Evolutionary conservation across 2,888 invertebrate species (phyloP).

Genomic region (Siphonodentalium dalli): DNA sequence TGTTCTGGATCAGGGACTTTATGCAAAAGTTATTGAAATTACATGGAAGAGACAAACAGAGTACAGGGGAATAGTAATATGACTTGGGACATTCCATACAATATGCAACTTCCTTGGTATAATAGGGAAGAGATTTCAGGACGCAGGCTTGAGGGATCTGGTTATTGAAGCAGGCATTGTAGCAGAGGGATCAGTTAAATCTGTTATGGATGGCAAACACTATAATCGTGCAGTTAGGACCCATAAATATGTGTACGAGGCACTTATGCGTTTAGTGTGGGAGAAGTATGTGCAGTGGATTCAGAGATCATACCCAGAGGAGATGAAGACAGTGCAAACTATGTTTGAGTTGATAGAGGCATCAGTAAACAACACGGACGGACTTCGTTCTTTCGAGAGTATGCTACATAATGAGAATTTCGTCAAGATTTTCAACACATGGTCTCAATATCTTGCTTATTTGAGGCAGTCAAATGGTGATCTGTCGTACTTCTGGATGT

Average conservation of each 20-base stretch:
- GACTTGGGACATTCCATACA: conserved; percentile 34
- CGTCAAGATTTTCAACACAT: too few relatives aligned
- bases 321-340: too few relatives aligned
- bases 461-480: too few relatives aligned
- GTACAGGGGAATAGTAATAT: conserved; percentile 18
- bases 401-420: too few relatives aligned
- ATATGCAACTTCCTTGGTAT: conserved; percentile 30
- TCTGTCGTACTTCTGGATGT: too few relatives aligned
- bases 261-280: conserved; percentile 21
- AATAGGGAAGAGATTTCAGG: too few relatives aligned
- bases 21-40: conserved; percentile 35
- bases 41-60: conserved; percentile 26
- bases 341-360: too few relatives aligned
- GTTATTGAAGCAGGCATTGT: conserved; percentile 31
- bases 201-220: conserved; percentile 30
- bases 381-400: too few relatives aligned
- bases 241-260: conserved; percentile 32
- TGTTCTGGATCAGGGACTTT: conserved; percentile 33
- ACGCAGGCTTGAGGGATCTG: conserved; percentile 34
- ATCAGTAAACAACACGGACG: too few relatives aligned
- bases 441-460: too few relatives aligned
- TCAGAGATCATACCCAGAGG: too few relatives aligned
- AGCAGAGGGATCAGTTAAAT: conserved; percentile 29
- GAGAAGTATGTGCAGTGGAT: too few relatives aligned
- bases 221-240: conserved; percentile 17